Percentiles rank a stretch among this genome's conserved stretches.
Conservation (phyloP, 2,113 vertebrate genomes). For the Sturnus vulgaris region DNA sequence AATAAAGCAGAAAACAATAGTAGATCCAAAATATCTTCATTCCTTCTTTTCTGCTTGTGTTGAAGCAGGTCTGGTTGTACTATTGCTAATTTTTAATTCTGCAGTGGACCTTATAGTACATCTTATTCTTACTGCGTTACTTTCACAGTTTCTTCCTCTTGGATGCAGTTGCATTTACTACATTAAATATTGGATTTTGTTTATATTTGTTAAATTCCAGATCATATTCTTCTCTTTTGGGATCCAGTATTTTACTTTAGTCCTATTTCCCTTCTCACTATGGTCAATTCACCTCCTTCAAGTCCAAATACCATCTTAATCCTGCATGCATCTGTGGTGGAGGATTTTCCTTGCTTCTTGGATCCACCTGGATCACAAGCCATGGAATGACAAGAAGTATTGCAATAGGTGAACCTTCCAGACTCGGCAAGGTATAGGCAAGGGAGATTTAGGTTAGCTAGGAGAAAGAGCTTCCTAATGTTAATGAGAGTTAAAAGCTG, state of each 20-base stretch:
- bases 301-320: neutral
- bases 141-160: neutral
- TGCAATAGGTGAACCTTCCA: neutral
- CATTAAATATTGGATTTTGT: neutral
- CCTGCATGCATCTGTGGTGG: neutral
- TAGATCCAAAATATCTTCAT: neutral
- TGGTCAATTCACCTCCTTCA: neutral
- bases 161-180: neutral
- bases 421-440: neutral
- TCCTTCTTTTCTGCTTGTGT: neutral
- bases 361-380: neutral
- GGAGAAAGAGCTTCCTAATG: neutral
- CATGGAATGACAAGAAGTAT: neutral
- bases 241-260: neutral
- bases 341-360: neutral
- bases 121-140: neutral
- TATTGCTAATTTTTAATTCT: neutral
- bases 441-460: neutral
- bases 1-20: constrained; percentile 30
- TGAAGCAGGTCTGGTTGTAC: neutral
- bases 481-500: neutral
- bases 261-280: neutral
- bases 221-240: neutral
- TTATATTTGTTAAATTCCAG: neutral
- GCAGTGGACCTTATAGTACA: neutral